Conservation (phyloP, 2,888 invertebrate genomes). For the Campaea margaritaria region DNA sequence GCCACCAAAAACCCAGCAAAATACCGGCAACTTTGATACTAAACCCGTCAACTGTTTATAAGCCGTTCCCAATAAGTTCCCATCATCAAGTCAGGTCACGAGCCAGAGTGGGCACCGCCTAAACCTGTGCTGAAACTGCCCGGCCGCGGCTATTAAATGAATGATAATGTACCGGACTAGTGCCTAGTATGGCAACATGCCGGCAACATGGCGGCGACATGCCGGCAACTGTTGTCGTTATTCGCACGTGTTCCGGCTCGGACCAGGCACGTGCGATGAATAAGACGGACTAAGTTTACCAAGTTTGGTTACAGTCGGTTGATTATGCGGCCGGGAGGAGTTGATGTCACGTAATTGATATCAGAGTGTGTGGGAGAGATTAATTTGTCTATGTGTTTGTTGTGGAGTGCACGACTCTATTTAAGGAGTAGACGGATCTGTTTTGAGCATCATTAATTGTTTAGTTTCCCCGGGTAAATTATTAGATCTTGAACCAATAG, state of each 20-base stretch:
- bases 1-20: no score
- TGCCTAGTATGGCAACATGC: conserved; percentile 17
- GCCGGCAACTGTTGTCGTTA: conserved; percentile 64
- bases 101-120: conserved; percentile 47
- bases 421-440: no score
- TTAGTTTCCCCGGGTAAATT: no score
- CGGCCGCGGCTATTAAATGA: conserved; percentile 67
- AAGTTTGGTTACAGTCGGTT: conserved; percentile 35
- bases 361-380: background rate
- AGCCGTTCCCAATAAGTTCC: conserved; percentile 37
- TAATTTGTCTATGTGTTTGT: background rate
- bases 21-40: background rate
- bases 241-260: conserved; percentile 66
- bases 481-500: no score
- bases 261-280: conserved; percentile 52
- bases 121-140: conserved; percentile 44
- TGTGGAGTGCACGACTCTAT: background rate
- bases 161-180: conserved; percentile 66
- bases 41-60: conserved; percentile 13
- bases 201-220: background rate
- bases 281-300: conserved; percentile 43
- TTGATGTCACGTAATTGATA: conserved; percentile 25
- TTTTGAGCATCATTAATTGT: no score
- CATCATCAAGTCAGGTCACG: conserved; percentile 55
- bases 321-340: conserved; percentile 18